Percentiles rank a stretch among this genome's conserved stretches.
Evolutionary conservation across 1,140 invertebrate genomes (phyloP).

Genomic region (Harpegnathos saltator): DNA sequence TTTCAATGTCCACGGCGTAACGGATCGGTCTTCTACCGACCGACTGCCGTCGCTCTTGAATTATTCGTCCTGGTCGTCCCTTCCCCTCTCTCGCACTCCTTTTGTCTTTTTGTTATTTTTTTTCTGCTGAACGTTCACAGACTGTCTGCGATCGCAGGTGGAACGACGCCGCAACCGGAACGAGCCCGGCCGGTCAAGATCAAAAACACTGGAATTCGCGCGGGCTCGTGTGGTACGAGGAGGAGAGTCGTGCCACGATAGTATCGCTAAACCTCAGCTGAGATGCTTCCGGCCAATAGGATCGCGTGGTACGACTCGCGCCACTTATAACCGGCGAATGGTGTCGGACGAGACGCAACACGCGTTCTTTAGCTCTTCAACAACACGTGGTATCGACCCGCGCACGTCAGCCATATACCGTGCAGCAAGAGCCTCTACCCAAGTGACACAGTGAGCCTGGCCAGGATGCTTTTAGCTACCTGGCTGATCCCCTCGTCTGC

Average conservation of each 20-base stretch:
- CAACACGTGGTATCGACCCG: constrained; percentile 68
- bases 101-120: no score
- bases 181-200: background rate
- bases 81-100: no score
- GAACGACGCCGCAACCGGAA: background rate
- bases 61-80: no score
- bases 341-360: constrained; percentile 5
- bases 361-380: constrained; percentile 16
- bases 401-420: no score
- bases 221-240: constrained; percentile 31
- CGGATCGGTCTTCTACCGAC: no score
- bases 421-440: no score
- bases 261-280: constrained; percentile 77
- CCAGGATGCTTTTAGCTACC: no score
- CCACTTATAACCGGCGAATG: constrained; percentile 79
- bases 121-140: no score
- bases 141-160: background rate
- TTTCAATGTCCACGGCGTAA: no score
- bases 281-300: constrained; percentile 79
- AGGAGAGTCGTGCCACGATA: background rate
- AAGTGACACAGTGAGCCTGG: no score
- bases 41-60: no score
- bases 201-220: constrained; percentile 35
- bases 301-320: constrained; percentile 78
- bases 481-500: no score